Evolutionary conservation across 2,797 vertebrate species (phyloP).

Genomic region (Garrulus glandarius): DNA sequence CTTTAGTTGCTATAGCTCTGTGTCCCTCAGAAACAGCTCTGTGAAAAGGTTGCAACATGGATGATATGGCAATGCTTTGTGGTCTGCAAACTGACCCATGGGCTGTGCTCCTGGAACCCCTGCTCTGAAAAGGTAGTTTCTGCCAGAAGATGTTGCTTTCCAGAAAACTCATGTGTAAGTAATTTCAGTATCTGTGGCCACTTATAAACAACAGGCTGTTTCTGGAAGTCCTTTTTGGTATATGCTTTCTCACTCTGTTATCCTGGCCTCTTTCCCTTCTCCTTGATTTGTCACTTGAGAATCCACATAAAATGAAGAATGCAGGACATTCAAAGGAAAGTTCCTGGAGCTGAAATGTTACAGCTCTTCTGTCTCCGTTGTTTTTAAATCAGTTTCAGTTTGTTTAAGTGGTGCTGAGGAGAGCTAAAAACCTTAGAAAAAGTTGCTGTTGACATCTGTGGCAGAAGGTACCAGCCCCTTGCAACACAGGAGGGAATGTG

Average conservation of each 20-base stretch:
- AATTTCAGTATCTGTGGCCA: neutral
- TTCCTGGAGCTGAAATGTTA: neutral
- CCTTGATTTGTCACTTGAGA: conserved; percentile 42
- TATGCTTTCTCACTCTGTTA: neutral
- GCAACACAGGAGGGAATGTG: neutral
- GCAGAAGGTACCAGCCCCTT: neutral
- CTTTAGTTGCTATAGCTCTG: neutral
- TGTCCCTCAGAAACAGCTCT: neutral
- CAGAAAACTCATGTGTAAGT: conserved; percentile 30
- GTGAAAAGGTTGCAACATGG: neutral
- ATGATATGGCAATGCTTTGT: neutral
- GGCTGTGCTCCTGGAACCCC: neutral
- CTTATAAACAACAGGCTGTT: neutral
- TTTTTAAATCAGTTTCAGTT: neutral
- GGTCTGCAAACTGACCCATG: neutral
- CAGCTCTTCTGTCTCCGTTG: neutral
- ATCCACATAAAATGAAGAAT: conserved; percentile 22
- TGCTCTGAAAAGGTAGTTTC: neutral
- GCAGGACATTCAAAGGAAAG: neutral
- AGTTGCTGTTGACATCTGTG: neutral
- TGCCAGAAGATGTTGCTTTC: neutral
- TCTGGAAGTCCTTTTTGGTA: neutral
- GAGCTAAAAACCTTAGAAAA: neutral
- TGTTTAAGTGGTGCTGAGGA: neutral
- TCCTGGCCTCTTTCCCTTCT: neutral